These are phyloP conservation scores for Ostrea denselamellosa DNA, from an alignment of 1,140 invertebrate species.

Conservation along the genomic window DNA sequence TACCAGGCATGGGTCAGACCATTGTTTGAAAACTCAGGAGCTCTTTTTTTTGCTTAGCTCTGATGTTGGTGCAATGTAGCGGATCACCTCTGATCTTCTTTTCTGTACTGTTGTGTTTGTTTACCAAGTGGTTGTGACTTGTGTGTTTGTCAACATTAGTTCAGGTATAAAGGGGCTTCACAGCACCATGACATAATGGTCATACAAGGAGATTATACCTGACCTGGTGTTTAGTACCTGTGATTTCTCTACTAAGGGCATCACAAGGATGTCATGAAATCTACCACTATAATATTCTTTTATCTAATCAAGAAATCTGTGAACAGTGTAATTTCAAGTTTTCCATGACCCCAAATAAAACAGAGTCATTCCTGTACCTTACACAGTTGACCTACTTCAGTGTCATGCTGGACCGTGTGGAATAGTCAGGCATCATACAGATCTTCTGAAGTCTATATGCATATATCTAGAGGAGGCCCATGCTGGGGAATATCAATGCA, in stretches of 20 bases:
- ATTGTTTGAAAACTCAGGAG: background rate
- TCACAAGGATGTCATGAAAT: background rate
- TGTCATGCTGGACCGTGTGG: background rate
- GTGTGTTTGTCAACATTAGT: slow-evolving; percentile 27
- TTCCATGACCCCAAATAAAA: background rate
- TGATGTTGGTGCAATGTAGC: background rate
- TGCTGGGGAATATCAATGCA: no score
- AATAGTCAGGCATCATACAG: background rate
- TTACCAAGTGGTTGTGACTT: slow-evolving; percentile 23
- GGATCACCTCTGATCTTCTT: background rate
- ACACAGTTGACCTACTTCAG: background rate
- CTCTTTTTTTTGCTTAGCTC: background rate
- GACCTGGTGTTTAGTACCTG: background rate
- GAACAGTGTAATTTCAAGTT: background rate
- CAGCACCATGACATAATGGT: background rate
- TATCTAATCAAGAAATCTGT: slow-evolving; percentile 30
- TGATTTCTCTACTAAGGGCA: background rate
- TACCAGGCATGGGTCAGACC: background rate
- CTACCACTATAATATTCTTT: background rate
- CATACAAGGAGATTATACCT: background rate
- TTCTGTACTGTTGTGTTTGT: background rate
- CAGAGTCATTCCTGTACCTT: background rate
- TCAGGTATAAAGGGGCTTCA: background rate
- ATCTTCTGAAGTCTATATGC: background rate
- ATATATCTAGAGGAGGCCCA: no score